A percentile compares a stretch with the other conserved stretches of the same genome.
These are phyloP conservation scores for Sigmodon hispidus DNA, from an alignment of 2,113 vertebrate species.

Conservation along the genomic window DNA sequence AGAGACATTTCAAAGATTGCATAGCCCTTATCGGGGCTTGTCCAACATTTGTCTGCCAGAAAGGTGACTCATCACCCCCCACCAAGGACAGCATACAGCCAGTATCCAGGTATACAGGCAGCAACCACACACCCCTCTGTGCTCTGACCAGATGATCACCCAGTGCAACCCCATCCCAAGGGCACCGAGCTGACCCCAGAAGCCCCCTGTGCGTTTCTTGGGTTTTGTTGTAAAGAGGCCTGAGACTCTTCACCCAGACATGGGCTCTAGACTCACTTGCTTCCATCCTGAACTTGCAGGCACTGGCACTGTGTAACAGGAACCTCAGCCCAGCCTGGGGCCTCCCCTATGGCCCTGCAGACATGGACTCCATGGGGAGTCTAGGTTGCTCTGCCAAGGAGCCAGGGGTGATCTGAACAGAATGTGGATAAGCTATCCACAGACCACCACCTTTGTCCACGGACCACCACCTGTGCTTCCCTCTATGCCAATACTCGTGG, in stretches of 20 bases:
- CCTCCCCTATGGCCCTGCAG: too few species aligned
- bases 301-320: not conserved
- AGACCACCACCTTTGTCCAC: too few species aligned
- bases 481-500: too few species aligned
- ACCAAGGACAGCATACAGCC: too few species aligned
- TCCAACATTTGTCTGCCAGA: not conserved
- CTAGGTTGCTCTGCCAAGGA: not conserved
- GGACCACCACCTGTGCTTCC: rapidly evolving
- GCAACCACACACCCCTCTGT: too few species aligned
- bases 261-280: not conserved
- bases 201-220: not conserved
- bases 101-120: too few species aligned
- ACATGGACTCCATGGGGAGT: not conserved
- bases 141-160: not conserved
- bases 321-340: not conserved
- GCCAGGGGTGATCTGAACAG: not conserved
- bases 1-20: not conserved
- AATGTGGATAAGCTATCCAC: rapidly evolving
- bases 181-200: not conserved
- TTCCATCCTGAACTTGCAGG: too few species aligned
- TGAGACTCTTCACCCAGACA: not conserved
- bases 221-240: not conserved
- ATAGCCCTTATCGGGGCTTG: rapidly evolving
- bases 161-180: too few species aligned
- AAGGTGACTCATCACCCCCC: not conserved